Evolutionary conservation across 92 coral and sea anemone genomes (phyloP).

Genomic region (Phenganax subtilis): DNA sequence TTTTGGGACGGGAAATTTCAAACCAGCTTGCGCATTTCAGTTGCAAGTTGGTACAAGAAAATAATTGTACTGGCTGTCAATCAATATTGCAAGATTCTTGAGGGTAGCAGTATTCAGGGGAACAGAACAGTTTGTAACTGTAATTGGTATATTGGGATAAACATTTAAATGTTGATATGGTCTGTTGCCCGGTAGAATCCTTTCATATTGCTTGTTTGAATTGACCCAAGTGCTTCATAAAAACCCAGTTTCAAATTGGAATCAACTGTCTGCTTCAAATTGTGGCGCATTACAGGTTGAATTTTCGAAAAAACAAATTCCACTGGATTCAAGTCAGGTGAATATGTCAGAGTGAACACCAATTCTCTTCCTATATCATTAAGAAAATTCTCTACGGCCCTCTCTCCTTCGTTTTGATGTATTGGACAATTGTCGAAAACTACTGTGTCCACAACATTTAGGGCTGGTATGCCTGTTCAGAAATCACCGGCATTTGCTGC

Average conservation of each 20-base stretch:
- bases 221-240: conserved; percentile 38
- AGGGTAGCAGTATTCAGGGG: too few species aligned
- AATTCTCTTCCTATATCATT: conserved; percentile 43
- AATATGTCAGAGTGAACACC: conserved; percentile 47
- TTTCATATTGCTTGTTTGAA: conserved; percentile 37
- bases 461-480: conserved; percentile 46
- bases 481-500: conserved; percentile 43
- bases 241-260: conserved; percentile 32
- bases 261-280: conserved; percentile 34
- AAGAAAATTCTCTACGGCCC: conserved; percentile 46
- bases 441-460: conserved; percentile 47
- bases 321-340: conserved; percentile 57
- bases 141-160: neutral
- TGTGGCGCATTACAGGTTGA: conserved; percentile 43
- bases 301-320: conserved; percentile 53
- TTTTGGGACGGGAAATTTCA: neutral
- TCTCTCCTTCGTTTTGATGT: conserved; percentile 51
- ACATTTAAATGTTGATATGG: neutral
- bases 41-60: too few species aligned
- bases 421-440: conserved; percentile 50
- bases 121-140: too few species aligned
- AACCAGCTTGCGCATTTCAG: neutral
- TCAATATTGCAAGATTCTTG: too few species aligned
- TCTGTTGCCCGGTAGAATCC: conserved; percentile 22
- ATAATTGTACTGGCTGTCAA: too few species aligned